Percentiles rank a stretch among this genome's conserved stretches.
phyloP scores from a whole-genome alignment of 1,140 invertebrate genomes.

The Brachionus angularis region DNA sequence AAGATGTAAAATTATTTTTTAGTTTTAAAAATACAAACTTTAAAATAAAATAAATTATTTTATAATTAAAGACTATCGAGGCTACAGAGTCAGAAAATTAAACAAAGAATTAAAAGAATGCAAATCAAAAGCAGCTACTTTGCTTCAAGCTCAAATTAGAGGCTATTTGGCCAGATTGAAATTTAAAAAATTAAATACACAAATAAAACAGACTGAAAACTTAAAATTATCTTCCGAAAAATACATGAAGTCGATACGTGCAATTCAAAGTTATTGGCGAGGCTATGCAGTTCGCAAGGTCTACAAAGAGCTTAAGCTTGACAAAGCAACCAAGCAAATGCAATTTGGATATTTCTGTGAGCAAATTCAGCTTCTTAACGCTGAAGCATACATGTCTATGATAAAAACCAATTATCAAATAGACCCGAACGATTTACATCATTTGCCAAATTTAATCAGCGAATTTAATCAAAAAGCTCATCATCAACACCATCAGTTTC shows the following conservation, averaged over 20 bases:
- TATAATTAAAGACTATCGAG: constrained; percentile 45
- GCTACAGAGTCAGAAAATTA: constrained; percentile 46
- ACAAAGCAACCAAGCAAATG: constrained; percentile 6
- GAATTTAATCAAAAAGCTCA: background rate
- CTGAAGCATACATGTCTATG: constrained; percentile 13
- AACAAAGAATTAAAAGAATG: constrained; percentile 45
- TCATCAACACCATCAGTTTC: constrained; percentile 1
- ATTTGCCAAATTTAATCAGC: background rate
- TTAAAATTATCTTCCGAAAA: background rate
- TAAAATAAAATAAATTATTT: background rate
- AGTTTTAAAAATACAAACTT: constrained; percentile 16
- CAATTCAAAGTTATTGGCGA: constrained; percentile 39
- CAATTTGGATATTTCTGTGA: constrained; percentile 39
- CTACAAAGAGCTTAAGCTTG: constrained; percentile 19
- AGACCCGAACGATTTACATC: background rate
- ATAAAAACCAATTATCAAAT: constrained; percentile 39
- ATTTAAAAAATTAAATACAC: constrained; percentile 23
- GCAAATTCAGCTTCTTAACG: constrained; percentile 20
- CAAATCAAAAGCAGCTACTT: constrained; percentile 47
- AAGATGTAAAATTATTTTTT: too few species aligned
- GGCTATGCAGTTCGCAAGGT: background rate
- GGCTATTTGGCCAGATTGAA: constrained; percentile 43
- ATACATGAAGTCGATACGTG: background rate
- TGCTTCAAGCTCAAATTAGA: constrained; percentile 38
- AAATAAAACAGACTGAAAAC: background rate